phyloP scores from a whole-genome alignment of 2,113 vertebrate species.

The Nematolebias whitei region DNA sequence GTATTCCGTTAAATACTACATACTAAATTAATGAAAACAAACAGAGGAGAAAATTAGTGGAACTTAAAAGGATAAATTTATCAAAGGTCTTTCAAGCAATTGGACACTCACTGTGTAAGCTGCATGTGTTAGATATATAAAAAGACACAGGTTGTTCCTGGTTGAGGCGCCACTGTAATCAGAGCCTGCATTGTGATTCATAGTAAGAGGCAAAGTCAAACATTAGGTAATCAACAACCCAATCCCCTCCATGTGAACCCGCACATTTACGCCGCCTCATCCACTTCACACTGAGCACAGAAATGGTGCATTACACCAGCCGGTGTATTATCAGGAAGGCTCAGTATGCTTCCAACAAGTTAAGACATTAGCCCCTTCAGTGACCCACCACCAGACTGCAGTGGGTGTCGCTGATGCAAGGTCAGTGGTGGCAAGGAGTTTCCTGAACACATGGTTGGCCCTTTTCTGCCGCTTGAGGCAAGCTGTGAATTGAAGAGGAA shows the following conservation, averaged over 20 bases:
- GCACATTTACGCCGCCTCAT: conserved; percentile 22
- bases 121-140: conserved; percentile 6
- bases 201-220: too few species aligned
- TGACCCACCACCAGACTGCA: conserved; percentile 41
- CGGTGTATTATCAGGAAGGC: too few species aligned
- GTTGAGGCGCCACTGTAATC: conserved; percentile 61
- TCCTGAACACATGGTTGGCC: conserved; percentile 35
- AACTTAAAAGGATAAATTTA: not conserved
- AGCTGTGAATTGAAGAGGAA: conserved; percentile 7
- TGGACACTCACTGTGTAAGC: not conserved
- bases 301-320: conserved; percentile 72
- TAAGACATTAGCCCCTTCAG: conserved; percentile 66
- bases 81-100: not conserved
- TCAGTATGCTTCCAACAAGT: conserved; percentile 68
- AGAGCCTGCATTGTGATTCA: conserved; percentile 52
- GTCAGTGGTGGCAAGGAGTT: conserved; percentile 12
- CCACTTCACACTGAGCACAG: conserved; percentile 50
- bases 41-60: too few species aligned
- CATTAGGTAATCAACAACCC: conserved; percentile 58
- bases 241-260: conserved; percentile 34
- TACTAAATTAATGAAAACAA: too few species aligned
- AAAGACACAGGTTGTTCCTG: conserved; percentile 57
- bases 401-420: conserved; percentile 35
- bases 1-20: too few species aligned
- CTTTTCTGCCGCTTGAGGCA: conserved; percentile 45